These are phyloP conservation scores for Archips xylosteana DNA, from an alignment of 2,888 invertebrate species.

Conservation along the genomic window DNA sequence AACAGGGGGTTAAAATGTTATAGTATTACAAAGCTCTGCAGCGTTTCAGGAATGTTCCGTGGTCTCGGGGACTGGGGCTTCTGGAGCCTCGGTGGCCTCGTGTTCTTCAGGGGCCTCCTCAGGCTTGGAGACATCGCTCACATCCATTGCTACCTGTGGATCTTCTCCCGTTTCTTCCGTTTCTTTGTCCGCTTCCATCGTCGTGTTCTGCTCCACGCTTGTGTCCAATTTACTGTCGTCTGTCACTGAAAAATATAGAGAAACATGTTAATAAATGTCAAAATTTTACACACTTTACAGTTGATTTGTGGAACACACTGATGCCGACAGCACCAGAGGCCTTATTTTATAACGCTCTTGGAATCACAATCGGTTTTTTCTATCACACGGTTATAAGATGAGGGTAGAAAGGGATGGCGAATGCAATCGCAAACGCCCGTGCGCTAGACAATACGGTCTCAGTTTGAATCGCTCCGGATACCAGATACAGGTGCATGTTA, in stretches of 20 bases:
- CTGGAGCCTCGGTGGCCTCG: neutral
- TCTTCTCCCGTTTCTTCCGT: conserved; percentile 36
- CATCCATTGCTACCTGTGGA: conserved; percentile 42
- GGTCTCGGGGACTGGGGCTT: neutral
- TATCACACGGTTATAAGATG: too few relatives aligned
- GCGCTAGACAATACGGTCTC: too few relatives aligned
- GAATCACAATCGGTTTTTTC: too few relatives aligned
- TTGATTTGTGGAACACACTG: too few relatives aligned
- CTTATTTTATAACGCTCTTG: too few relatives aligned
- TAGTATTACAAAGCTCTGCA: conserved; percentile 1
- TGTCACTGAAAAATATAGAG: conserved; percentile 46
- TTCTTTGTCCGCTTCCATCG: conserved; percentile 42
- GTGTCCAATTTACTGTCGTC: conserved; percentile 57
- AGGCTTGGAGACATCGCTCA: neutral
- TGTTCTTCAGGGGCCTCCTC: neutral
- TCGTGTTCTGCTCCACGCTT: conserved; percentile 44
- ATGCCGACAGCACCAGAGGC: too few relatives aligned
- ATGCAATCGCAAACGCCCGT: too few relatives aligned
- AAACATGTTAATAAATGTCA: neutral
- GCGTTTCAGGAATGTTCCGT: conserved; percentile 20
- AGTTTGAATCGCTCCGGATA: too few relatives aligned
- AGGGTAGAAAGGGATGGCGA: too few relatives aligned
- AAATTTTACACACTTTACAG: too few relatives aligned
- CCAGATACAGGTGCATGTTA: too few relatives aligned
- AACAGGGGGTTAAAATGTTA: neutral